These are phyloP conservation scores for Colossoma macropomum DNA, from an alignment of 2,113 vertebrate genomes.

Conservation along the genomic window DNA sequence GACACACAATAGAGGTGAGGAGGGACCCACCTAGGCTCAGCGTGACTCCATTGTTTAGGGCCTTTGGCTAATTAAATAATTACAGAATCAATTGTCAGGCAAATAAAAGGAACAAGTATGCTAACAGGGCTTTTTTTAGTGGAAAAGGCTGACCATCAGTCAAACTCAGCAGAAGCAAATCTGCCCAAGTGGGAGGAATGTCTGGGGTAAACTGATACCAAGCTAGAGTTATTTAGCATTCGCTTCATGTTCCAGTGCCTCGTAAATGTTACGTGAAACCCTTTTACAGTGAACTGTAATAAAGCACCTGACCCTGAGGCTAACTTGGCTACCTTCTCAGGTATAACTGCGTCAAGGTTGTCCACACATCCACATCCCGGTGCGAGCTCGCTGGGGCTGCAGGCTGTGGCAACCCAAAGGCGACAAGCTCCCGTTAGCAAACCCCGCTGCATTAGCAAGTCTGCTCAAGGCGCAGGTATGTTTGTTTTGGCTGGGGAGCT, in stretches of 20 bases:
- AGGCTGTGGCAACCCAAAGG: not conserved
- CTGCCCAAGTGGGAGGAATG: not conserved
- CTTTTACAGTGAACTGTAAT: not conserved
- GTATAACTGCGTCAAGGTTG: not conserved
- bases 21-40: constrained; percentile 68
- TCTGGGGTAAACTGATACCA: not conserved
- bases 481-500: constrained; percentile 45
- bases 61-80: constrained; percentile 75
- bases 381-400: not conserved
- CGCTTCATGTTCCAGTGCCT: not conserved
- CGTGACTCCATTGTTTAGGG: constrained; percentile 73
- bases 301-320: not conserved
- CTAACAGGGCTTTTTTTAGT: constrained; percentile 79
- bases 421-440: not conserved
- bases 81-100: constrained; percentile 75
- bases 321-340: not conserved
- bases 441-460: constrained; percentile 14
- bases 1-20: constrained; percentile 64
- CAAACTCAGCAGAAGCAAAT: not conserved
- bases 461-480: constrained; percentile 32
- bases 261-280: not conserved
- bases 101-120: constrained; percentile 72
- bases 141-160: constrained; percentile 67
- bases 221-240: not conserved
- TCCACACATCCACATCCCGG: not conserved